Percentiles rank a stretch among this genome's conserved stretches.
Conservation (phyloP, 2,113 vertebrate genomes). For the Oxyura jamaicensis region DNA sequence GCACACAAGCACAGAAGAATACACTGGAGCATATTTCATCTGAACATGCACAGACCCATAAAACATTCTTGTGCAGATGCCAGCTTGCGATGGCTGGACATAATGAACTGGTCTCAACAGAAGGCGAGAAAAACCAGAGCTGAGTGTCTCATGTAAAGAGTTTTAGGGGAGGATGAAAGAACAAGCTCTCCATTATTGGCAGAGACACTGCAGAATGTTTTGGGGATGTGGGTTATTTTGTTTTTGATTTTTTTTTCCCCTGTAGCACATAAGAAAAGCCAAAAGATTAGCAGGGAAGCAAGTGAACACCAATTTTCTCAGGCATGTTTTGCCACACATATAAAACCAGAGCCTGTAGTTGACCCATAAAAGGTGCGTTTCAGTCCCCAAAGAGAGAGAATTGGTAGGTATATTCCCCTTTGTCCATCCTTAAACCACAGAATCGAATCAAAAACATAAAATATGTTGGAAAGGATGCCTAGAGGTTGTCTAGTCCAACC, state of each 20-base stretch:
- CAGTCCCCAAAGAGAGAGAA: not conserved
- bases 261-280: not conserved
- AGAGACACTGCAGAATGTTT: not conserved
- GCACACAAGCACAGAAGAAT: not conserved
- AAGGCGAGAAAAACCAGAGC: not conserved
- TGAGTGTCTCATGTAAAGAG: not conserved
- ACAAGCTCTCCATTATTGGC: conserved; percentile 6
- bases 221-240: not conserved
- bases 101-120: not conserved
- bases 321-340: not conserved
- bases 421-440: not conserved
- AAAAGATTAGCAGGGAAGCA: not conserved
- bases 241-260: not conserved
- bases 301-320: not conserved
- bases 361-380: not conserved
- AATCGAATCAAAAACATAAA: not conserved
- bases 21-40: not conserved
- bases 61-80: conserved; percentile 1
- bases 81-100: not conserved
- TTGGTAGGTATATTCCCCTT: not conserved
- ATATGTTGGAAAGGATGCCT: not conserved
- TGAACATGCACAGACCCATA: not conserved
- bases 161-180: not conserved
- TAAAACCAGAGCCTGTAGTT: fast-evolving
- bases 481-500: not conserved